Evolutionary conservation across 1,140 invertebrate species (phyloP).

Genomic region (Mya arenaria): DNA sequence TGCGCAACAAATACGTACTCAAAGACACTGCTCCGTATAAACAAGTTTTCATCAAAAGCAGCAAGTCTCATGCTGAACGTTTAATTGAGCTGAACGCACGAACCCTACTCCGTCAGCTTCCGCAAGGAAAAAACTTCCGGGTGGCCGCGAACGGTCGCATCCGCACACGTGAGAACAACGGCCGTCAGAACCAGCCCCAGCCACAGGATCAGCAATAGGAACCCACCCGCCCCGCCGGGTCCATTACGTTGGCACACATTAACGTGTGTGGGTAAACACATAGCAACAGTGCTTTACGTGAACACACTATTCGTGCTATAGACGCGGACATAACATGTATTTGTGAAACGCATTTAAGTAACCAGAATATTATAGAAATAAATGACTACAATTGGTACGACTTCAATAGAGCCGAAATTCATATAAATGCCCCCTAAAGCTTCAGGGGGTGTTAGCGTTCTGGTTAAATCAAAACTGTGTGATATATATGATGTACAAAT

Average conservation of each 20-base stretch:
- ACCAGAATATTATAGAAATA: not conserved
- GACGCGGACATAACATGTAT: slow-evolving; percentile 22
- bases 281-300: slow-evolving; percentile 20
- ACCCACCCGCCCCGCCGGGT: not conserved
- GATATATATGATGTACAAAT: not conserved
- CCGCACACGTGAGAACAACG: not conserved
- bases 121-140: not conserved
- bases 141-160: slow-evolving; percentile 25
- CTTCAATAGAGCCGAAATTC: slow-evolving; percentile 18
- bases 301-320: not conserved
- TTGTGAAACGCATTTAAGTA: slow-evolving; percentile 9
- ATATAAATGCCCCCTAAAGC: slow-evolving; percentile 47
- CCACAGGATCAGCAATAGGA: not conserved
- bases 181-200: not conserved
- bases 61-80: slow-evolving; percentile 21
- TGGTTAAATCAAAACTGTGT: slow-evolving; percentile 35
- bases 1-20: slow-evolving; percentile 6
- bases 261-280: slow-evolving; percentile 35
- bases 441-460: slow-evolving; percentile 51
- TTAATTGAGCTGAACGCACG: slow-evolving; percentile 32
- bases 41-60: slow-evolving; percentile 19
- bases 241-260: slow-evolving; percentile 29
- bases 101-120: not conserved
- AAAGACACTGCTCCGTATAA: not conserved
- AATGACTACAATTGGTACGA: slow-evolving; percentile 4